A percentile compares a stretch with the other conserved stretches of the same genome.
Conservation (phyloP, 2,888 invertebrate genomes). For the Nomada ferruginata region DNA sequence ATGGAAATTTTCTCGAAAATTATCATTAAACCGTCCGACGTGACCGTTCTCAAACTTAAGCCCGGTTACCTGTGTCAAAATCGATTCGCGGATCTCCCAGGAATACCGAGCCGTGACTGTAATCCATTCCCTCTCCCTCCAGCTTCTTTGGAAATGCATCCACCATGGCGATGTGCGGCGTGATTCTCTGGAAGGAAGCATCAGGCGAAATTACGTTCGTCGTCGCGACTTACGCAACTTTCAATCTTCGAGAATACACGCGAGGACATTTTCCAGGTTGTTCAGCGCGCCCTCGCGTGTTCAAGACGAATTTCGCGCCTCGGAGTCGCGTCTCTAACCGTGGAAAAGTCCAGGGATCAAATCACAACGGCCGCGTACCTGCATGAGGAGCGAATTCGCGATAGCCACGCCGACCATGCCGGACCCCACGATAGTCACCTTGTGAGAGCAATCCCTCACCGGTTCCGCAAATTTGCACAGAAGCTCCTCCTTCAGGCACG, state of each 20-base stretch:
- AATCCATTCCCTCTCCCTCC: constrained; percentile 88
- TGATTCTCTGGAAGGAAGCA: constrained; percentile 84
- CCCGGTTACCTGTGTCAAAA: constrained; percentile 85
- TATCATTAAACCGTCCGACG: not conserved
- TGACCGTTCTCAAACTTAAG: not conserved
- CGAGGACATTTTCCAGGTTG: constrained; percentile 14
- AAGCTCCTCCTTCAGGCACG: constrained; percentile 78
- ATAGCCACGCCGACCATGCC: constrained; percentile 88
- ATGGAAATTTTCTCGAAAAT: not conserved
- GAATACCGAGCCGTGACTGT: constrained; percentile 86
- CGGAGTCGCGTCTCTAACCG: not conserved
- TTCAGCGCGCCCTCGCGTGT: constrained; percentile 20
- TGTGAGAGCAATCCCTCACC: constrained; percentile 82
- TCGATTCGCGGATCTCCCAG: constrained; percentile 85
- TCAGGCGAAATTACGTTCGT: constrained; percentile 14
- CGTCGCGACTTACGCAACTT: not conserved
- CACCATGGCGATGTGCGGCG: constrained; percentile 86
- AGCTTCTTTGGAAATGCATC: constrained; percentile 87
- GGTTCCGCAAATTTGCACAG: constrained; percentile 80
- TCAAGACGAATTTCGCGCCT: constrained; percentile 16
- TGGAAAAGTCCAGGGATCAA: not conserved
- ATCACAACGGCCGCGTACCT: constrained; percentile 81
- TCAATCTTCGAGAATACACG: constrained; percentile 13
- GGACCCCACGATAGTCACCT: constrained; percentile 88
- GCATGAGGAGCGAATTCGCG: constrained; percentile 86